A percentile compares a stretch with the other conserved stretches of the same genome.
These are phyloP conservation scores for Drosophila subpulchrella DNA, from an alignment of 1,140 invertebrate genomes.

Conservation along the genomic window DNA sequence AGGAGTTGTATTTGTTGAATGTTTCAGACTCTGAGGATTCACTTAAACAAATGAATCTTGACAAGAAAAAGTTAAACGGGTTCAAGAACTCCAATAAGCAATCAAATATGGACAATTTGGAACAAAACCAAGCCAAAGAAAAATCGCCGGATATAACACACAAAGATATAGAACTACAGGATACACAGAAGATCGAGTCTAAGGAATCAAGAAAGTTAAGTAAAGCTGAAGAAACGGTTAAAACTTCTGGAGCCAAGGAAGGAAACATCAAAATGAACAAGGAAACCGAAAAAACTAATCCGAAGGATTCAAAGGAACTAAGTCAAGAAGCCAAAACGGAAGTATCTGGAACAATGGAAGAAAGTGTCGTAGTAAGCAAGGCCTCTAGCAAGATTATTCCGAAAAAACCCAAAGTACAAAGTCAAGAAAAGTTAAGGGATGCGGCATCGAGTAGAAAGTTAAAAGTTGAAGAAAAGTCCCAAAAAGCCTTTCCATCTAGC, in stretches of 20 bases:
- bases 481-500: background rate
- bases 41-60: background rate
- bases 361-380: background rate
- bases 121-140: background rate
- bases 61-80: background rate
- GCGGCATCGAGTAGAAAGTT: background rate
- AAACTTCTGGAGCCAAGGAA: background rate
- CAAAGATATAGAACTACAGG: background rate
- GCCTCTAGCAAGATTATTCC: background rate
- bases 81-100: background rate
- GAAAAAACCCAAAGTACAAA: background rate
- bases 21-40: background rate
- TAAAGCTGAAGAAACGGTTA: background rate
- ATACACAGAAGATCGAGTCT: background rate
- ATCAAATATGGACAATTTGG: background rate
- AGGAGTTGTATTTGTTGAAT: background rate
- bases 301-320: background rate
- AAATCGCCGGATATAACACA: background rate
- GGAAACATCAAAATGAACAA: no score
- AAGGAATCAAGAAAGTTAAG: background rate
- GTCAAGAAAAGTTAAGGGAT: background rate
- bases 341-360: background rate
- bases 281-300: background rate
- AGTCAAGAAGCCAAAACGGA: background rate
- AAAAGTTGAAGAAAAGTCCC: background rate